These are phyloP conservation scores for Ptilorrhoa leucosticta DNA, from an alignment of 2,113 vertebrate genomes.

Conservation along the genomic window DNA sequence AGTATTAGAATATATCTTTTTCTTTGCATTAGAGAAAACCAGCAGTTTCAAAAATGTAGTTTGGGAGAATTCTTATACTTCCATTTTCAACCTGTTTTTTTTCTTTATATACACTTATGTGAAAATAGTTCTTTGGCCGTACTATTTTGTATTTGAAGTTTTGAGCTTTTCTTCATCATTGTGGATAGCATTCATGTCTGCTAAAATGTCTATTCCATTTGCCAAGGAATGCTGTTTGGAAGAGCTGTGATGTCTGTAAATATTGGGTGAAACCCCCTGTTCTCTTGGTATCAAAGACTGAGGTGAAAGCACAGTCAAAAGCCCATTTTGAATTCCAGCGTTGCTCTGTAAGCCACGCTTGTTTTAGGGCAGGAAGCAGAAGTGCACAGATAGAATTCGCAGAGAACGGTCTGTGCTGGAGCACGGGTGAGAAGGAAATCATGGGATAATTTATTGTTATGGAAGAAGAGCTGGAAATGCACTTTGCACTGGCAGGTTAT, in stretches of 20 bases:
- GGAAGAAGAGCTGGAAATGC: background rate
- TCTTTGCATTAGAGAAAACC: background rate
- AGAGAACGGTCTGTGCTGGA: background rate
- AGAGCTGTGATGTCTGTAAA: background rate
- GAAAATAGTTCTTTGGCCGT: background rate
- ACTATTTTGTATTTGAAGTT: background rate
- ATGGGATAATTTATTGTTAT: background rate
- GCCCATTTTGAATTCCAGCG: background rate
- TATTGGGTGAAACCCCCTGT: background rate
- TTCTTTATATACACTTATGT: background rate
- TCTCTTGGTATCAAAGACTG: background rate
- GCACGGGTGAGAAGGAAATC: background rate
- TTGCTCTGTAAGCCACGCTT: background rate
- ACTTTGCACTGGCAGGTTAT: background rate
- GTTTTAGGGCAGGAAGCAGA: background rate
- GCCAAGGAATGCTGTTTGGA: background rate
- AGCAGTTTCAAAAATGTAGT: background rate
- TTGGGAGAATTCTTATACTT: background rate
- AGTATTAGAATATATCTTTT: background rate
- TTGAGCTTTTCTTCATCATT: background rate
- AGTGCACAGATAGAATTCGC: background rate
- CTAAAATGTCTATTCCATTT: background rate
- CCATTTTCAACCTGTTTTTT: background rate
- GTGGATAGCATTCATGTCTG: background rate
- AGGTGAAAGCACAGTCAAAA: background rate